A percentile compares a stretch with the other conserved stretches of the same genome.
phyloP scores from a whole-genome alignment of 2,888 invertebrate species.

The Serrognathus titanus region DNA sequence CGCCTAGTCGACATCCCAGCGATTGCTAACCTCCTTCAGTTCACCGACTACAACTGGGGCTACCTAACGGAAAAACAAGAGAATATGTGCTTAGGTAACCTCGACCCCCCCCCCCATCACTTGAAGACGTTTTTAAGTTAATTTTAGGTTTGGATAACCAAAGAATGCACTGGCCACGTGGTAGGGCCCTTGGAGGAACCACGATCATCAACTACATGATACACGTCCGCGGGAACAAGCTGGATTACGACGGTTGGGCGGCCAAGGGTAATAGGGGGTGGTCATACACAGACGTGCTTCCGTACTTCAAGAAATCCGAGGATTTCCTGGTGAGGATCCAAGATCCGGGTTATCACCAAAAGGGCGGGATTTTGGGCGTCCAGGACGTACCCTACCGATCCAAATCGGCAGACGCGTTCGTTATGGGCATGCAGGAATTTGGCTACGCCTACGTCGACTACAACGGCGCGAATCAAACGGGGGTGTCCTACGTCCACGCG shows the following conservation, averaged over 20 bases:
- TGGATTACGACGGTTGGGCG: constrained; percentile 67
- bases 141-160: constrained; percentile 16
- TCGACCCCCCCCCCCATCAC: too few species aligned
- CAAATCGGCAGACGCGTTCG: constrained; percentile 42
- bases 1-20: constrained; percentile 51
- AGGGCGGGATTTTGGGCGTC: constrained; percentile 59
- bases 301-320: constrained; percentile 53
- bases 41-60: constrained; percentile 56
- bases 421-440: constrained; percentile 45
- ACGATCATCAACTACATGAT: constrained; percentile 65
- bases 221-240: constrained; percentile 69
- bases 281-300: constrained; percentile 53
- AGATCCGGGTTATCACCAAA: constrained; percentile 56
- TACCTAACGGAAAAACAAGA: constrained; percentile 48
- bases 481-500: constrained; percentile 47
- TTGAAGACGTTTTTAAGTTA: too few species aligned
- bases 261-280: constrained; percentile 69
- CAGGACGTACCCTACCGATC: constrained; percentile 55
- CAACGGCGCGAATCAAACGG: constrained; percentile 43
- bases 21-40: constrained; percentile 50
- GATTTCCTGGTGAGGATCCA: constrained; percentile 37
- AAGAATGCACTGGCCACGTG: constrained; percentile 55
- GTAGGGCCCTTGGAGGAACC: constrained; percentile 59
- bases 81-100: constrained; percentile 14
- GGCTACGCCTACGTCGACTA: constrained; percentile 50